phyloP scores from a whole-genome alignment of 1,140 invertebrate genomes.

The Drosophila trapezifrons region DNA sequence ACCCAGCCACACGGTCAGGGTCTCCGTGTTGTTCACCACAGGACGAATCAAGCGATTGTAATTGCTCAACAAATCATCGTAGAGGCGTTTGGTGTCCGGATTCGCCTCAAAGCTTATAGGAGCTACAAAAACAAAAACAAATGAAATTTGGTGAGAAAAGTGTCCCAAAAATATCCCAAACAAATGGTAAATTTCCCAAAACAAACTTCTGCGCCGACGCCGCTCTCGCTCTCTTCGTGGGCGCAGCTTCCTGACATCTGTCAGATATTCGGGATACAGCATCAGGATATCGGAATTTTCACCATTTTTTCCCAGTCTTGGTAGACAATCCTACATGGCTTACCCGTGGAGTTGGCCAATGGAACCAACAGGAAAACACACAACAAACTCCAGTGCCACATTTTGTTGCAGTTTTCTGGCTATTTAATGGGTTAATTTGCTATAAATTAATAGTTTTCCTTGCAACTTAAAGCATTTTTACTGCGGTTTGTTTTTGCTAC shows the following conservation, averaged over 20 bases:
- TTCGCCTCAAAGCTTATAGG: conserved; percentile 90
- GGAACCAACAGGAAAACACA: conserved; percentile 60
- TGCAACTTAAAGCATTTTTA: conserved; percentile 42
- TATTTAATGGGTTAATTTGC: conserved; percentile 1
- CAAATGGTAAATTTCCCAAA: conserved; percentile 56
- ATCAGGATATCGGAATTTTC: conserved; percentile 70
- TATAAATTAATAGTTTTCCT: background rate
- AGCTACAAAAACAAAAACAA: conserved; percentile 59
- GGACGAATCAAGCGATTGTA: conserved; percentile 98
- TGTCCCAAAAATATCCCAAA: conserved; percentile 41
- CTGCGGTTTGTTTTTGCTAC: background rate
- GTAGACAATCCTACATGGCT: conserved; percentile 23
- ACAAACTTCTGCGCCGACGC: conserved; percentile 64
- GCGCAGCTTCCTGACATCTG: conserved; percentile 56
- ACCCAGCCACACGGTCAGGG: conserved; percentile 94
- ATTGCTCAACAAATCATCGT: conserved; percentile 96
- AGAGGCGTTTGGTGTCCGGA: conserved; percentile 95
- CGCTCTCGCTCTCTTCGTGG: conserved; percentile 32
- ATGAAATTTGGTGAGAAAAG: conserved; percentile 4
- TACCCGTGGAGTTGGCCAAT: conserved; percentile 72
- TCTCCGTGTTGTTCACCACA: conserved; percentile 96
- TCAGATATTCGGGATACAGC: conserved; percentile 57
- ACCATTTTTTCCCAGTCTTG: conserved; percentile 20
- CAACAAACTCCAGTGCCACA: conserved; percentile 64
- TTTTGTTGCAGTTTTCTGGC: conserved; percentile 33